These are phyloP conservation scores for Eumeta japonica DNA, from an alignment of 1,140 invertebrate genomes.

Conservation along the genomic window DNA sequence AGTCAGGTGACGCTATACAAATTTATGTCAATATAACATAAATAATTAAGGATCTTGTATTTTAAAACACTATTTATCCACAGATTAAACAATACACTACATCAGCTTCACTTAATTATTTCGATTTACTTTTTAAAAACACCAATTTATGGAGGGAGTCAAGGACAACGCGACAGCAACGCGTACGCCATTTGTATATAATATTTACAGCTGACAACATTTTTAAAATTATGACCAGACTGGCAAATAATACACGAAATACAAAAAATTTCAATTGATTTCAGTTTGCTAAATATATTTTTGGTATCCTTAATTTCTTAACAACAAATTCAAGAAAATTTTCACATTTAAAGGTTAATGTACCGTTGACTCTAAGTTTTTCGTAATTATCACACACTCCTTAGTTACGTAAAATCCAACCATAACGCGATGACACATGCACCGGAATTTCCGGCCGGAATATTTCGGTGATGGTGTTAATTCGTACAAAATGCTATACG, in stretches of 20 bases:
- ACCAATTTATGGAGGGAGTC: conserved; percentile 41
- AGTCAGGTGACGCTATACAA: conserved; percentile 55
- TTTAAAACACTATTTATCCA: conserved; percentile 12
- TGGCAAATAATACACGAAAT: no score
- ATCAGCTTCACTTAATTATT: conserved; percentile 19
- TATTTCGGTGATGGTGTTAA: no score
- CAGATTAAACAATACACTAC: conserved; percentile 5
- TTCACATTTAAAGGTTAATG: no score
- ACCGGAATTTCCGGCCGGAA: no score
- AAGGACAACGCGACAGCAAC: conserved; percentile 52
- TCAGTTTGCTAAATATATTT: no score
- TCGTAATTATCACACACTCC: no score
- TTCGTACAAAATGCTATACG: no score
- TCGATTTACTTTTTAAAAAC: conserved; percentile 37
- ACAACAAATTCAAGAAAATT: no score
- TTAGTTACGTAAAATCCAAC: no score
- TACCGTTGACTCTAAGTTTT: not conserved
- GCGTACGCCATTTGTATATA: conserved; percentile 14
- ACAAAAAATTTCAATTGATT: no score
- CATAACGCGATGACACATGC: no score
- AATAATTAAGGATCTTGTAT: conserved; percentile 9
- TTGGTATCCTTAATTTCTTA: no score
- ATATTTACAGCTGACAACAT: conserved; percentile 3
- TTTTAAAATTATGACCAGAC: not conserved
- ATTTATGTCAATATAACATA: conserved; percentile 21